These are phyloP conservation scores for Amphipyra tragopoginis DNA, from an alignment of 2,888 invertebrate genomes.

Conservation along the genomic window DNA sequence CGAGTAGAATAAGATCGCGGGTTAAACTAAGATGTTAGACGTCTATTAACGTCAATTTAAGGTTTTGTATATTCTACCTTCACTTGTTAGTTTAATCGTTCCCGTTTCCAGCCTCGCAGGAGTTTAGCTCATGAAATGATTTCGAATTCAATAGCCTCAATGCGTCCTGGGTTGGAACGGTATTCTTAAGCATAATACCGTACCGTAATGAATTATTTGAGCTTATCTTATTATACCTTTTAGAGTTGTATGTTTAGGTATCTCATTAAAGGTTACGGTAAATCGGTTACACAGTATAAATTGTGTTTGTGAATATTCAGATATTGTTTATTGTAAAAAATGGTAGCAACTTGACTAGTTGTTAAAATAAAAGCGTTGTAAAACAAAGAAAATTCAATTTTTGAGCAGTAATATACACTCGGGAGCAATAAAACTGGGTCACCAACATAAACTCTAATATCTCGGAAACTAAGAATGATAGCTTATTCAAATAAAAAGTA, in stretches of 20 bases:
- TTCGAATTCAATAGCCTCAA: constrained; percentile 46
- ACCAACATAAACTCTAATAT: too few relatives aligned
- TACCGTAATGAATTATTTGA: constrained; percentile 47
- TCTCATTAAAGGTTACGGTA: not conserved
- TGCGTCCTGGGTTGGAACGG: constrained; percentile 37
- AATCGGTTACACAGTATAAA: not conserved
- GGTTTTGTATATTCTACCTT: constrained; percentile 44
- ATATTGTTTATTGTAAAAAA: too few relatives aligned
- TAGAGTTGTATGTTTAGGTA: not conserved
- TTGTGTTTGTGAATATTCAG: too few relatives aligned
- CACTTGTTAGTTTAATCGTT: constrained; percentile 53
- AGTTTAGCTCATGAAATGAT: constrained; percentile 8
- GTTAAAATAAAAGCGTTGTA: too few relatives aligned
- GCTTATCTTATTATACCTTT: not conserved
- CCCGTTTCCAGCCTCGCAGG: constrained; percentile 35
- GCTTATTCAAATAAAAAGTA: too few relatives aligned
- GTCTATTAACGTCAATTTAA: constrained; percentile 57
- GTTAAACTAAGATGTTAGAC: constrained; percentile 50
- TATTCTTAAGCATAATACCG: constrained; percentile 44
- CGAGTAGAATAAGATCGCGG: constrained; percentile 33
- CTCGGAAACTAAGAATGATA: too few relatives aligned
- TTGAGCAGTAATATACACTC: too few relatives aligned
- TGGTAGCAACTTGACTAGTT: too few relatives aligned
- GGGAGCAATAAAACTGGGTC: too few relatives aligned
- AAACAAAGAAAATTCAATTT: too few relatives aligned